Evolutionary conservation across 1,140 invertebrate species (phyloP).

Genomic region (Leptinotarsa defecta): DNA sequence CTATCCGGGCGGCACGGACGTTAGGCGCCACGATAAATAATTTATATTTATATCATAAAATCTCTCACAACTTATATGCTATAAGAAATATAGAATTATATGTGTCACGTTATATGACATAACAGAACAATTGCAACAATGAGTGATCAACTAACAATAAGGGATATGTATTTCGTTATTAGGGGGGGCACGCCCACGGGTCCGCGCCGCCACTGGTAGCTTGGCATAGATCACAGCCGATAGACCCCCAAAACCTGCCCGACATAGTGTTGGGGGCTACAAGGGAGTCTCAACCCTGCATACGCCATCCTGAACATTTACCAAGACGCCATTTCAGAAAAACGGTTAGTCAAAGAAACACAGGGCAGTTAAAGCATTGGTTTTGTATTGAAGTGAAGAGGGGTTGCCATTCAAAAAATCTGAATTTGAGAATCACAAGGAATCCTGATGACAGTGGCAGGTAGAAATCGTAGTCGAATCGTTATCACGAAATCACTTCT

Average conservation of each 20-base stretch:
- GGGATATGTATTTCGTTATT: conserved; percentile 58
- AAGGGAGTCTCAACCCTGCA: conserved; percentile 17
- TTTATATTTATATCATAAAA: conserved; percentile 47
- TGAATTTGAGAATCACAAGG: too few relatives aligned
- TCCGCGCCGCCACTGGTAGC: conserved; percentile 47
- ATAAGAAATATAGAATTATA: conserved; percentile 56
- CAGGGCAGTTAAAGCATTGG: too few relatives aligned
- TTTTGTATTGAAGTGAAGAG: too few relatives aligned
- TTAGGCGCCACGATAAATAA: conserved; percentile 42
- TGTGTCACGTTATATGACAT: conserved; percentile 55
- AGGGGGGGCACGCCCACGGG: conserved; percentile 40
- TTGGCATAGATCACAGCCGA: conserved; percentile 54
- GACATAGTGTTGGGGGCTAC: not conserved
- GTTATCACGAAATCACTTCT: too few relatives aligned
- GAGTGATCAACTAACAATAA: conserved; percentile 56
- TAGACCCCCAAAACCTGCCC: conserved; percentile 44
- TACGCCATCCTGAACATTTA: too few relatives aligned
- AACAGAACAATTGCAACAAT: conserved; percentile 57
- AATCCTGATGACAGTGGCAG: too few relatives aligned
- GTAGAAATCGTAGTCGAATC: too few relatives aligned
- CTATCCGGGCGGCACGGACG: not conserved
- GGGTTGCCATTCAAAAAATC: too few relatives aligned
- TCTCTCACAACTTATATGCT: conserved; percentile 53
- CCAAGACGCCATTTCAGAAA: too few relatives aligned
- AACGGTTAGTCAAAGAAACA: too few relatives aligned